phyloP scores from a whole-genome alignment of 2,797 vertebrate genomes.

The Clarias laeviceps region DNA sequence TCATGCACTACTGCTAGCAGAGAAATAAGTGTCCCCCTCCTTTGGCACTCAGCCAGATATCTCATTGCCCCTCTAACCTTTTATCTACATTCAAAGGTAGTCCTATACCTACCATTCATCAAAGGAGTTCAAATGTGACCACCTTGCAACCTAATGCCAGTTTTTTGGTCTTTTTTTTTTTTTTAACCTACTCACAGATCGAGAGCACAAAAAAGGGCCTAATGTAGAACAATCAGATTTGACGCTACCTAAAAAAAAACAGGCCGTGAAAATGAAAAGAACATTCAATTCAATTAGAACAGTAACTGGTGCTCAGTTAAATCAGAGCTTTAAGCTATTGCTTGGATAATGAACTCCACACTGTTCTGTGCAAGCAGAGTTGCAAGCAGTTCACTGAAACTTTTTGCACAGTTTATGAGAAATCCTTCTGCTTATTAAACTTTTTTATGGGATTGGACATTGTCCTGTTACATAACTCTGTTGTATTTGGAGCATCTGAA shows the following conservation, averaged over 20 bases:
- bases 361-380: neutral
- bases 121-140: slow-evolving; percentile 72
- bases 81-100: slow-evolving; percentile 78
- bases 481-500: neutral
- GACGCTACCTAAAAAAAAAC: slow-evolving; percentile 25
- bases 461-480: neutral
- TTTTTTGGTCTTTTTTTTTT: slow-evolving; percentile 56
- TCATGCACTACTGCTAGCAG: slow-evolving; percentile 78
- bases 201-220: slow-evolving; percentile 44
- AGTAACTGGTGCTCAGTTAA: slow-evolving; percentile 9
- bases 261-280: slow-evolving; percentile 26
- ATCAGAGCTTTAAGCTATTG: slow-evolving; percentile 1
- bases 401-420: neutral
- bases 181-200: slow-evolving; percentile 55
- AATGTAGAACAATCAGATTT: slow-evolving; percentile 50
- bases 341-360: slow-evolving; percentile 4
- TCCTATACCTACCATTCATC: slow-evolving; percentile 72
- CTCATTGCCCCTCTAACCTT: slow-evolving; percentile 70
- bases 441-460: neutral
- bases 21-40: slow-evolving; percentile 69
- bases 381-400: neutral
- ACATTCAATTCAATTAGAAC: slow-evolving; percentile 37
- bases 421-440: neutral
- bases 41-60: slow-evolving; percentile 67
- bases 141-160: slow-evolving; percentile 78